Base-by-base conservation (phyloP, 1,140 invertebrate genomes). In the Calliopsis andreniformis region DNA sequence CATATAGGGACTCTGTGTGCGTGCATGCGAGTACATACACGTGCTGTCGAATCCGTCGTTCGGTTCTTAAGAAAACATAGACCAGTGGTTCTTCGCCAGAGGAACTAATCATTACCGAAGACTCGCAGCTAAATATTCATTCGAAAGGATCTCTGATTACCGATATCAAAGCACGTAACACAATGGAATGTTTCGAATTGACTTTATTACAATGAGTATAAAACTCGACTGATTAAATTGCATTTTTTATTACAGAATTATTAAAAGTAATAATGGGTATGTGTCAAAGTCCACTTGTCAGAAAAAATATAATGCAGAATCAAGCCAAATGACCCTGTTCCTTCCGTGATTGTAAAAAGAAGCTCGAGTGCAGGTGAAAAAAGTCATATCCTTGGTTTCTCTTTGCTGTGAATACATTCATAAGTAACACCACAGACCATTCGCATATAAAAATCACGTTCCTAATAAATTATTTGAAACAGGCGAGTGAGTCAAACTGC, bases 391-490 rank as follows among this genome's bases (percentile, higher is more conserved):
- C 20, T 67, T 67, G 62, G 6, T 56, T 73, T 56, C 28, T 35
- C 39, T 67, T 14, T 0, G 18, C 43, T 3, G 23, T 28, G 10
- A 61, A 28, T 20, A 71, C 23, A 35, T 59, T 58, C 55, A 32
- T 25, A 20, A n/a, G 23, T 51, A 42, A 25, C 20, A n/a, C n/a
- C 51, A 30, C 16, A 51, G 7, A 10, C 23, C 2, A 20, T 42
- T 66, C 16, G 18, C 20, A 67, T 7, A 45, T 20, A 64, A 64
- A 73, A 64, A 55, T 64, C 69, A 62, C 45, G 45, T 51, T 43
- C 4, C n/a, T 14, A 5, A 73, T 67, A 35, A 73, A 56, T 67
- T 56, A 67, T 67, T 55, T 53, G 16, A 45, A 55, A 35, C 16
- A 12, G 18, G 7, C 51, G 35, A 64, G 1, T n/a, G 35, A 32